phyloP scores from a whole-genome alignment of 1,140 invertebrate genomes.

The Steinernema feltiae region DNA sequence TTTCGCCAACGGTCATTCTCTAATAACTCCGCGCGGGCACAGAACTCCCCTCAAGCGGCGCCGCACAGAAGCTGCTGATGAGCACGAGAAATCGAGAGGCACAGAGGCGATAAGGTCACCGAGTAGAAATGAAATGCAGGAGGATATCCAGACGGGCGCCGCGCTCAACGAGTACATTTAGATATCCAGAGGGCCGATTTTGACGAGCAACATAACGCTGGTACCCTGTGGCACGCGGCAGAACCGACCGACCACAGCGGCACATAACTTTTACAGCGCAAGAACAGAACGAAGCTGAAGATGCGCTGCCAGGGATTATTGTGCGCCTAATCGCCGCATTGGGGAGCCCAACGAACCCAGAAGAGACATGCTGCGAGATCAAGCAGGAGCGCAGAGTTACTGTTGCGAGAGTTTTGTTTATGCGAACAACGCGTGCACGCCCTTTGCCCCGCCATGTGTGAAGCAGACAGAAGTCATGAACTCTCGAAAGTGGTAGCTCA shows the following conservation, averaged over 20 bases:
- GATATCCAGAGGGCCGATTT: slow-evolving; percentile 6
- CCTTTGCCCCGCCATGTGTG: not conserved
- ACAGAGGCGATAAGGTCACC: not conserved
- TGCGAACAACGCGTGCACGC: not conserved
- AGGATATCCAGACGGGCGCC: slow-evolving; percentile 7
- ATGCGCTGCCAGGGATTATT: not conserved
- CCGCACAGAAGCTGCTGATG: slow-evolving; percentile 10
- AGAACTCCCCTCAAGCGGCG: not conserved
- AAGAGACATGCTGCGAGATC: too few relatives aligned
- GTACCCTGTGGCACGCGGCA: slow-evolving; percentile 5
- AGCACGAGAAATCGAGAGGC: not conserved
- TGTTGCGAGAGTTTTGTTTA: not conserved
- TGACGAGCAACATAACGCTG: slow-evolving; percentile 15
- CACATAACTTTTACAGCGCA: slow-evolving; percentile 14
- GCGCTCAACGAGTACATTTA: slow-evolving; percentile 2
- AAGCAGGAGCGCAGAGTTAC: not conserved
- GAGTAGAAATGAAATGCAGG: not conserved
- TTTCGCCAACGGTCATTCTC: slow-evolving; percentile 11
- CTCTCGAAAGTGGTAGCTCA: not conserved
- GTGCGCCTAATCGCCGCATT: too few relatives aligned
- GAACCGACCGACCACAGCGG: slow-evolving; percentile 3
- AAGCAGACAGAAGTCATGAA: not conserved
- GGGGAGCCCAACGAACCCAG: too few relatives aligned
- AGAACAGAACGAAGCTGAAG: too few relatives aligned
- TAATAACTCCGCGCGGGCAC: not conserved